Base-by-base conservation (phyloP, 2,888 invertebrate species). In the Pilophorus perplexus region DNA sequence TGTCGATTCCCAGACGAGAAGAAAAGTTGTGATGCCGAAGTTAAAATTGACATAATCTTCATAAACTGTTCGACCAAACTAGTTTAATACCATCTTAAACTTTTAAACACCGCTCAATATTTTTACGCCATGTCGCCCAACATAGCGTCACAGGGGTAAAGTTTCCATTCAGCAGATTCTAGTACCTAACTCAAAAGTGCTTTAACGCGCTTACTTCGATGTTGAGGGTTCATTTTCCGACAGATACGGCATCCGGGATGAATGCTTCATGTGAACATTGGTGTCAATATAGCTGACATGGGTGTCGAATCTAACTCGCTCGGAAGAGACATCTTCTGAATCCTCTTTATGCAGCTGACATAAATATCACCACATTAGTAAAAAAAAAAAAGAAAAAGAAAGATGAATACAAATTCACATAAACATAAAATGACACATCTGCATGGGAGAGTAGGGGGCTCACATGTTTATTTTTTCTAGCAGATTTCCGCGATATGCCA, bases 231-330 rank as follows among this genome's bases (percentile, higher is more conserved):
- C 57, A 23, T 67, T 65, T 27, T 69, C 68, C 2, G 64, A 60
- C 28, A 42, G 50, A 12, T 55, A 50, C 4, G 55, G 64, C 38
- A 64, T 67, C 14, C 69, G 48, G 12, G 40, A 25, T 5, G 66
- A 44, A 55, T 66, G 67, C 27, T 68, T 66, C 4, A 50, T 25
- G 18, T 64, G 52, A 16, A 40, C 40, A n/a, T 70, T 69, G 6
- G 70, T 66, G 25, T 71, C 80, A 60, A 83, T 81, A 73, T 82
- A 81, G 72, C 82, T 84, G 67, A 85, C 82, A 71, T 83, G 83
- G 74, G 84, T 84, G 73, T 85, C 85, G 73, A 85, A 85, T 64
- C 84, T 79, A 1, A 85, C 84, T n/a, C 85, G 77, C 73, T 85
- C 85, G 0, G 83, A 84, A 25, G 79, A 79, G 66, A 82, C 80